Evolutionary conservation across 2,113 vertebrate species (phyloP).

Genomic region (Dasyprocta punctata): DNA sequence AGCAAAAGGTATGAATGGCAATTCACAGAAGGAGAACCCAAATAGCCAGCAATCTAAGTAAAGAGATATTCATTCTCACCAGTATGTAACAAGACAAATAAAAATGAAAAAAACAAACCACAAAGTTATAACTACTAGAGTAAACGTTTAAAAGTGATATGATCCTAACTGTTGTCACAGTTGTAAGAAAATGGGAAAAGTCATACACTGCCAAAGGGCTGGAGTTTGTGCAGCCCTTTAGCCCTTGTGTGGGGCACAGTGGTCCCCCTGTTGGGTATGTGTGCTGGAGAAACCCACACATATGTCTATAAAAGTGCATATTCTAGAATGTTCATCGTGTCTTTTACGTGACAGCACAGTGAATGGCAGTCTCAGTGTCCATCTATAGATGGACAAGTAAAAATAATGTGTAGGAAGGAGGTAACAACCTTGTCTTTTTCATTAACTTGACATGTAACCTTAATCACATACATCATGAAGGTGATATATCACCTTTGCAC

Average conservation of each 20-base stretch:
- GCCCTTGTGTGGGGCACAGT: not conserved
- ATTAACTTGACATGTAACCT: not conserved
- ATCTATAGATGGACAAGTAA: not conserved
- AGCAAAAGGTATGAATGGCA: slow-evolving; percentile 46
- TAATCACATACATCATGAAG: not conserved
- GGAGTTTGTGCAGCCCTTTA: not conserved
- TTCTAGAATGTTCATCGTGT: not conserved
- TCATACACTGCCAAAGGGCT: too few relatives aligned
- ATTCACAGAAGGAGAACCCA: slow-evolving; percentile 4
- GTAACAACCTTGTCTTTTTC: not conserved
- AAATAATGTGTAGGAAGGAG: too few relatives aligned
- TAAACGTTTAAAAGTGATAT: not conserved
- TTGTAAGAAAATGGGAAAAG: not conserved
- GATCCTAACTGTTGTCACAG: not conserved
- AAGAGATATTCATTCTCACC: not conserved
- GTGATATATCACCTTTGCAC: not conserved
- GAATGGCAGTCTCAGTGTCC: not conserved
- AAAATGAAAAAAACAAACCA: not conserved
- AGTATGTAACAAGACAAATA: not conserved
- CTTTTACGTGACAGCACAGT: not conserved
- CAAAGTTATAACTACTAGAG: not conserved
- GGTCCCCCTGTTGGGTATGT: not conserved
- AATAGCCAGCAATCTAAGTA: not conserved
- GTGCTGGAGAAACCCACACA: not conserved
- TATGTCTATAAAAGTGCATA: not conserved